A percentile compares a stretch with the other conserved stretches of the same genome.
Conservation (phyloP, 2,797 vertebrate species). For the Phalanger gymnotis region DNA sequence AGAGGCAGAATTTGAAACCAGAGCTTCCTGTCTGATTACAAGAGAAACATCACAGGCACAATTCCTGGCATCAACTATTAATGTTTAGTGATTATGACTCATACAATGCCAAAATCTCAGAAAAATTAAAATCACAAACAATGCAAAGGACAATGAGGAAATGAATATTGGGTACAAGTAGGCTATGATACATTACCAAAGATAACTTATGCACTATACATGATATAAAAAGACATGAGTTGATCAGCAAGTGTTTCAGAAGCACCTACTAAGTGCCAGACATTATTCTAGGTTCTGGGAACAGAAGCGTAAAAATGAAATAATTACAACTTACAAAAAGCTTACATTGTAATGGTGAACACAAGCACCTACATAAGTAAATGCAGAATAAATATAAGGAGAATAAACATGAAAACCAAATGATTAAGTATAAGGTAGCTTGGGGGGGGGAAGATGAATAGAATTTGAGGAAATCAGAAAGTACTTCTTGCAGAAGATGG, state of each 20-base stretch:
- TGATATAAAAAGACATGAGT: background rate
- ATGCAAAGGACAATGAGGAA: background rate
- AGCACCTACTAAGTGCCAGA: background rate
- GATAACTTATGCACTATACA: background rate
- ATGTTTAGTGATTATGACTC: background rate
- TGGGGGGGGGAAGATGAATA: background rate
- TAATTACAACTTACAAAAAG: background rate
- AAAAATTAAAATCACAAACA: background rate
- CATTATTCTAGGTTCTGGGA: background rate
- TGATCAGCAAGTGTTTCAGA: background rate
- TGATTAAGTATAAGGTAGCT: background rate
- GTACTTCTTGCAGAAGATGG: background rate
- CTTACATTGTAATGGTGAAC: background rate
- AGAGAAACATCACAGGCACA: background rate
- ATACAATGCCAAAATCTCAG: background rate
- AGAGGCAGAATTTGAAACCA: background rate
- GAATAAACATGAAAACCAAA: background rate
- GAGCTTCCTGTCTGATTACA: background rate
- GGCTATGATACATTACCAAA: background rate
- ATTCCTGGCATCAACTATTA: background rate
- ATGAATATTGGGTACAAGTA: background rate
- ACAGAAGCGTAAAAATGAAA: background rate
- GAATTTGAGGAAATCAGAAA: background rate
- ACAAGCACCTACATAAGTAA: background rate
- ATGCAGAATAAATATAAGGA: background rate